Evolutionary conservation across 2,888 invertebrate genomes (phyloP).

Genomic region (Aporophyla nigra): DNA sequence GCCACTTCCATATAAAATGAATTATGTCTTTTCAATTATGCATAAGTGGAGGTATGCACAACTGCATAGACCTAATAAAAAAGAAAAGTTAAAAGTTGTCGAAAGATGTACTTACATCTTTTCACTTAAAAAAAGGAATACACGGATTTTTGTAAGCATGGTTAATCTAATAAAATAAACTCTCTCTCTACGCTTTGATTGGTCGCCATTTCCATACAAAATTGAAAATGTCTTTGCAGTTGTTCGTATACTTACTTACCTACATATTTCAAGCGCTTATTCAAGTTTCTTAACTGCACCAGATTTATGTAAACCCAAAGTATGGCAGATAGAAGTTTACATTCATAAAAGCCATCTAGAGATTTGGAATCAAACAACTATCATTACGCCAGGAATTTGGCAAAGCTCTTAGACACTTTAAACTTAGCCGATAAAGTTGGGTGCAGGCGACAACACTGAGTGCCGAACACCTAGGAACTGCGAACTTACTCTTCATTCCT

Average conservation of each 20-base stretch:
- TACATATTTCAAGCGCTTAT: neutral
- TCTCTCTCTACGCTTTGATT: neutral
- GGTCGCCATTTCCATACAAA: neutral
- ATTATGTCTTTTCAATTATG: neutral
- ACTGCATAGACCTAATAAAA: no score
- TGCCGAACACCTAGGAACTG: constrained; percentile 37
- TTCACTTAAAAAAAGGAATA: neutral
- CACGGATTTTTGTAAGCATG: neutral
- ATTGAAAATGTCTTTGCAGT: neutral
- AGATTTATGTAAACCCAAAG: neutral
- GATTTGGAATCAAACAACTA: constrained; percentile 38
- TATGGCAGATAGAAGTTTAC: constrained; percentile 2
- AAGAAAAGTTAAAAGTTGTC: no score
- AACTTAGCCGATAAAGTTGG: constrained; percentile 41
- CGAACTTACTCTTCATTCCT: constrained; percentile 48
- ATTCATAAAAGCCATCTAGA: constrained; percentile 21
- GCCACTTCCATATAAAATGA: neutral
- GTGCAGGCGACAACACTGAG: constrained; percentile 24
- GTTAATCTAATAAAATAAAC: neutral
- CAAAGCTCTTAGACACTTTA: constrained; percentile 34
- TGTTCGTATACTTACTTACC: neutral
- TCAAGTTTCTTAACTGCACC: neutral
- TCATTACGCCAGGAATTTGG: constrained; percentile 35
- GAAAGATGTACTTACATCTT: neutral
- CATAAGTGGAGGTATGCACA: no score